These are phyloP conservation scores for Brachionus calyciflorus DNA, from an alignment of 1,140 invertebrate species.

Conservation along the genomic window DNA sequence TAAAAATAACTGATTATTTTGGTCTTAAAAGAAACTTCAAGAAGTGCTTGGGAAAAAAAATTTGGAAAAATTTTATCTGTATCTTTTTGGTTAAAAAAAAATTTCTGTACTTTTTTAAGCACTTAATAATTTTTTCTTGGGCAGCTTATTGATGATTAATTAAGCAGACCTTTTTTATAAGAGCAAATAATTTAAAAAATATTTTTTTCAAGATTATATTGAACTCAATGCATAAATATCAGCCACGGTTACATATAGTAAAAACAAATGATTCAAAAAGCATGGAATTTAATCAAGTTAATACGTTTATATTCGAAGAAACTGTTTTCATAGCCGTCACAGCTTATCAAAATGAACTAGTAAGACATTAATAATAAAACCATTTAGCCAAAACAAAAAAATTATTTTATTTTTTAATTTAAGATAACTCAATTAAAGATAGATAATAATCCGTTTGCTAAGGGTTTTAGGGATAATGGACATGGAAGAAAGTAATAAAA, in stretches of 20 bases:
- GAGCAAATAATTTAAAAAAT: neutral
- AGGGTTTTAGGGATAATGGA: constrained; percentile 48
- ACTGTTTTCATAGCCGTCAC: constrained; percentile 90
- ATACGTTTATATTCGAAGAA: constrained; percentile 97
- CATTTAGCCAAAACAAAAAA: neutral
- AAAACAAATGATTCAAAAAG: constrained; percentile 63
- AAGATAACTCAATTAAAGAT: constrained; percentile 49
- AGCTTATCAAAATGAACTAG: constrained; percentile 61
- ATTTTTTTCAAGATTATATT: constrained; percentile 78
- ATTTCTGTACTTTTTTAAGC: no score
- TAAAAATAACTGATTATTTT: no score
- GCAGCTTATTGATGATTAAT: no score
- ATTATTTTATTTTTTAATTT: constrained; percentile 48
- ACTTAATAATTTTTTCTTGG: no score
- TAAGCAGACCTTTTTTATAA: neutral
- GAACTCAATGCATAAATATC: constrained; percentile 99
- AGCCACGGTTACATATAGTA: constrained; percentile 96
- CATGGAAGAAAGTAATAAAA: constrained; percentile 25
- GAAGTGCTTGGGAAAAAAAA: no score
- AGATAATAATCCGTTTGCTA: constrained; percentile 49
- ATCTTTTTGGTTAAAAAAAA: no score
- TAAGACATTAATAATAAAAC: constrained; percentile 50
- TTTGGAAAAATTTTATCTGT: no score
- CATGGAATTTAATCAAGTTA: constrained; percentile 64
- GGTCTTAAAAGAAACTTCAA: no score